Conservation (phyloP, 92 coral and sea anemone species). For the Blastomussa wellsi region DNA sequence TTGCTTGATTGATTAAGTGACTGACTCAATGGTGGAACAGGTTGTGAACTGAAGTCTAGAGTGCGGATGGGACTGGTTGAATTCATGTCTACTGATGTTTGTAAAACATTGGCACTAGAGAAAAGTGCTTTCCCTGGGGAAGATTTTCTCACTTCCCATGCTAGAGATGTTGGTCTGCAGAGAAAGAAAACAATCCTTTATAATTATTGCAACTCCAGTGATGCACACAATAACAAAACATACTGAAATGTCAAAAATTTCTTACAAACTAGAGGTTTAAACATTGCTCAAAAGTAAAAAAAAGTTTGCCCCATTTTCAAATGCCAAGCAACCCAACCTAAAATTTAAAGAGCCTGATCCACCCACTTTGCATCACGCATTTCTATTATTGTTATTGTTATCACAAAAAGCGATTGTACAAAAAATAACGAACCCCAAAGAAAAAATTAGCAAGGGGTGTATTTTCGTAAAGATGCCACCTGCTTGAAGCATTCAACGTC, state of each 20-base stretch:
- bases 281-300: too few species aligned
- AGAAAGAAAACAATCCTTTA: background rate
- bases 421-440: too few species aligned
- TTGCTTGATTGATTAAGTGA: conserved; percentile 37
- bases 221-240: background rate
- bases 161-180: conserved; percentile 92
- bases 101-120: conserved; percentile 81
- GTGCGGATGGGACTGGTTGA: conserved; percentile 76
- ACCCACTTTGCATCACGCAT: too few species aligned
- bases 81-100: conserved; percentile 57
- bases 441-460: too few species aligned
- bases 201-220: background rate
- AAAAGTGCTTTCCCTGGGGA: conserved; percentile 94
- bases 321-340: too few species aligned
- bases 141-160: conserved; percentile 97
- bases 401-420: too few species aligned
- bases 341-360: too few species aligned
- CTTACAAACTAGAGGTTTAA: background rate
- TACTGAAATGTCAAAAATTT: background rate
- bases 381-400: too few species aligned
- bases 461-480: too few species aligned
- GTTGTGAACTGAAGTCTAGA: conserved; percentile 67
- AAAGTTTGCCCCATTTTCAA: too few species aligned
- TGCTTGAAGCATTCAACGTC: too few species aligned
- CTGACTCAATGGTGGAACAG: conserved; percentile 41